Evolutionary conservation across 2,797 vertebrate genomes (phyloP), one percentile per base, ranked within the genome.

Genomic region (Tokudaia tokunoshimensis): DNA sequence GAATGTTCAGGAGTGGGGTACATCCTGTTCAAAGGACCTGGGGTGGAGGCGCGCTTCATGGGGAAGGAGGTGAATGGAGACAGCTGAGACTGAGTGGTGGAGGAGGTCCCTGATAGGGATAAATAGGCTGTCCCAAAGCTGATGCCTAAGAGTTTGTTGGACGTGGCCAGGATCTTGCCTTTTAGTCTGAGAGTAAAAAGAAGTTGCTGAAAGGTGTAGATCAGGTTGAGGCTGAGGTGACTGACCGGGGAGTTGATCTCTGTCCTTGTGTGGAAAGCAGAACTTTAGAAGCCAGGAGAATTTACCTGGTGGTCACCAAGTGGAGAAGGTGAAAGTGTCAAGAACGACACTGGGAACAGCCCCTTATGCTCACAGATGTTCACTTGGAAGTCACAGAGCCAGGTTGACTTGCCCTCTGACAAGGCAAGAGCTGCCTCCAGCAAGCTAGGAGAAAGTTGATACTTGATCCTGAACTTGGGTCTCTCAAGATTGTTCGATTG

Each of bases 371-470:
- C n/a, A 17, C 0, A 1, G 8, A n/a, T 29, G 20, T 47, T 72
- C 29, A 6, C 34, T 10, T 6, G 6, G 63, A 84, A 81, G 12
- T 81, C 29, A 9, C 6, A n/a, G 10, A 1, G 24, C 9, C 72
- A 50, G 61, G 15, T 1, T 63, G 47, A 14, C 1, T 34, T 10
- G 6, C 15, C 79, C 4, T n/a, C 50, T 3, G 63, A 52, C 74
- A 4, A 6, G 2, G 1, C 1, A 0, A 0, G 4, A 31, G 26
- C 3, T 4, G 2, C 20, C 37, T 75, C 78, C 24, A 9, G 67
- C 44, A 19, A 14, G 61, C 47, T 10, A 24, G 26, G 11, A 12
- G 44, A 15, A 15, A 41, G 86, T 61, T 0, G 0, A 0, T 0
- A 0, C 22, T 17, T 8, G 74, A 50, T 11, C 26, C 67, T n/a